phyloP scores from a whole-genome alignment of 1,140 invertebrate genomes.

The Pissodes strobi region DNA sequence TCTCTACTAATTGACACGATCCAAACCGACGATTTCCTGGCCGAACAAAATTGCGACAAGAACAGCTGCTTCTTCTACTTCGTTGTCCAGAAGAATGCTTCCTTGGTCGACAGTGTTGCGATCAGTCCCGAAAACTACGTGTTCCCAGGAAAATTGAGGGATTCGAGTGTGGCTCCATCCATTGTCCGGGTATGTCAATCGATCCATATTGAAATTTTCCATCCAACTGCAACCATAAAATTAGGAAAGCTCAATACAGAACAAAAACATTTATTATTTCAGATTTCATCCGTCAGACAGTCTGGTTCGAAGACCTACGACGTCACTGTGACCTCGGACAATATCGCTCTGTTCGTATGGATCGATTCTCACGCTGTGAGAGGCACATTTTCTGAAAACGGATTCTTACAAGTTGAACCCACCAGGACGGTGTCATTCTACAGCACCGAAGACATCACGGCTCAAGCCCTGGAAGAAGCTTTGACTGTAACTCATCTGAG shows the following conservation, averaged over 20 bases:
- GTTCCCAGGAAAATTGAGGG: constrained; percentile 34
- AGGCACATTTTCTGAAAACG: constrained; percentile 41
- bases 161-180: constrained; percentile 19
- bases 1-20: constrained; percentile 32
- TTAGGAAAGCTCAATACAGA: not conserved
- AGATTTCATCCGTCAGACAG: constrained; percentile 13
- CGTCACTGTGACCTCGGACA: constrained; percentile 28
- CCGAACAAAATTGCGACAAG: constrained; percentile 26
- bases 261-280: constrained; percentile 2
- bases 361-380: constrained; percentile 27
- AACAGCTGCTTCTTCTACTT: constrained; percentile 39
- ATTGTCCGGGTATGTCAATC: constrained; percentile 31
- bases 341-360: constrained; percentile 42
- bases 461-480: constrained; percentile 15
- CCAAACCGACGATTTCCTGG: constrained; percentile 27
- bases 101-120: not conserved
- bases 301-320: constrained; percentile 14
- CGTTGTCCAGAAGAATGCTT: constrained; percentile 20
- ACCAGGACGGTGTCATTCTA: constrained; percentile 34
- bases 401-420: constrained; percentile 30
- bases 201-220: too few species aligned
- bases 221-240: too few species aligned
- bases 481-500: constrained; percentile 36
- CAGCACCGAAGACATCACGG: constrained; percentile 15
- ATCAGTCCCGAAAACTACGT: constrained; percentile 39